A percentile compares a stretch with the other conserved stretches of the same genome.
Evolutionary conservation across 1,140 invertebrate genomes (phyloP).

Genomic region (Spodoptera frugiperda): DNA sequence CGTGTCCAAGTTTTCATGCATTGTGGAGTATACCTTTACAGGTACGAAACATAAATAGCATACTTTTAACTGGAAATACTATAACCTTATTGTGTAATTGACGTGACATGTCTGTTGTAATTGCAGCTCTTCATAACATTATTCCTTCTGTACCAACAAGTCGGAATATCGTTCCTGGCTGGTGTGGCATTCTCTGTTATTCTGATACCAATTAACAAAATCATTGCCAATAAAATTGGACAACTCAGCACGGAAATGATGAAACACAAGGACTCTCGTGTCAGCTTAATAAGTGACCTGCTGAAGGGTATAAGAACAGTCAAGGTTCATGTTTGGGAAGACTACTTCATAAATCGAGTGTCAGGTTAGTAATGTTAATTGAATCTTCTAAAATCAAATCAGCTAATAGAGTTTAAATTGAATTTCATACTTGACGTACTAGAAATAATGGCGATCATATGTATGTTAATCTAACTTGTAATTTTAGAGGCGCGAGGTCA

Average conservation of each 20-base stretch:
- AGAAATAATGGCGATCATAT: no score
- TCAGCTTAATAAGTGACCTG: conserved; percentile 96
- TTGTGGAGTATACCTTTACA: conserved; percentile 98
- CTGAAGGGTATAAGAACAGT: conserved; percentile 95
- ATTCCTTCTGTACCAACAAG: conserved; percentile 94
- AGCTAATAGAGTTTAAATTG: no score
- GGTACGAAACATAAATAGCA: conserved; percentile 77
- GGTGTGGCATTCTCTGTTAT: conserved; percentile 95
- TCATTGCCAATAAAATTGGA: conserved; percentile 96
- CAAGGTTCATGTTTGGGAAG: conserved; percentile 98
- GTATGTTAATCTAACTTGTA: neutral
- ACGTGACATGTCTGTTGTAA: conserved; percentile 49
- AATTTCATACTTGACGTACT: no score
- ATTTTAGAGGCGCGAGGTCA: conserved; percentile 87
- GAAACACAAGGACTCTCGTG: conserved; percentile 95
- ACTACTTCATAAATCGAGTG: conserved; percentile 92
- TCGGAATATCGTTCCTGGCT: conserved; percentile 96
- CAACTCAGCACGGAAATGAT: conserved; percentile 95
- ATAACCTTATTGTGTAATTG: no score
- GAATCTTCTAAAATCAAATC: neutral
- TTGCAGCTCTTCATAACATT: conserved; percentile 93
- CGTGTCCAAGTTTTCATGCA: conserved; percentile 97
- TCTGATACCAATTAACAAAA: conserved; percentile 97
- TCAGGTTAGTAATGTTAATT: conserved; percentile 56
- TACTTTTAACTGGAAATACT: neutral